Base-by-base conservation (phyloP, 2,888 invertebrate species). In the Saturnia pavonia region DNA sequence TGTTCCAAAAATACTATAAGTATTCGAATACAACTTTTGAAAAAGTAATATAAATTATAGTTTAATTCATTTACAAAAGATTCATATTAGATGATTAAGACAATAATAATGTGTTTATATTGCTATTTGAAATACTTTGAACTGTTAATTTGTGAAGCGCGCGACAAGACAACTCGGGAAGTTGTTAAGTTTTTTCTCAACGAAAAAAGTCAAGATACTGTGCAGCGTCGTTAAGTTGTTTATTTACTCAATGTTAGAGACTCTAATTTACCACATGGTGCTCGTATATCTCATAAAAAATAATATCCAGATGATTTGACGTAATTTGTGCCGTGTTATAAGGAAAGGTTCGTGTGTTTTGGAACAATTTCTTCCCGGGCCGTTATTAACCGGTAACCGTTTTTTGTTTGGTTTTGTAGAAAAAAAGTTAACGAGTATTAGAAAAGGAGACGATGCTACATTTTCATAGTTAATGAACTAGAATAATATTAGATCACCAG, bases 191-290 rank as follows among this genome's bases (percentile, higher is more conserved):
- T 92, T 91, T 92, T 89, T 82, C 71, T 77, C 72, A 72, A 72
- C 75, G 74, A 77, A 68, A 81, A 57, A 57, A 14, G 9, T 57
- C 57, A 57, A 57, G 80, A 82, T 81, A 82, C 83, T 84, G 86
- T 84, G 86, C 85, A 83, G 82, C 83, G 85, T 90, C 85, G 86
- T 91, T 87, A 86, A 77, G 83, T 88, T 91, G 89, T 91, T 92
- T 92, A 89, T 91, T 91, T 90, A 82, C 80, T 78, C 85, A 81
- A 82, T 85, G 83, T 87, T 87, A 88, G 89, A 87, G 87, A 84
- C 88, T 86, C 87, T 86, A 92, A 93, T 92, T 92, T 91, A 92
- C 91, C 94, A 92, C 90, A 92, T 93, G 93, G 86, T 86, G 86
- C 82, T 88, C 85, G 85, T 74, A 77, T 82, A 79, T 78, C 75